A percentile compares a stretch with the other conserved stretches of the same genome.
phyloP scores from a whole-genome alignment of 64 coral and sea anemone species.

The Montipora efflorescens region DNA sequence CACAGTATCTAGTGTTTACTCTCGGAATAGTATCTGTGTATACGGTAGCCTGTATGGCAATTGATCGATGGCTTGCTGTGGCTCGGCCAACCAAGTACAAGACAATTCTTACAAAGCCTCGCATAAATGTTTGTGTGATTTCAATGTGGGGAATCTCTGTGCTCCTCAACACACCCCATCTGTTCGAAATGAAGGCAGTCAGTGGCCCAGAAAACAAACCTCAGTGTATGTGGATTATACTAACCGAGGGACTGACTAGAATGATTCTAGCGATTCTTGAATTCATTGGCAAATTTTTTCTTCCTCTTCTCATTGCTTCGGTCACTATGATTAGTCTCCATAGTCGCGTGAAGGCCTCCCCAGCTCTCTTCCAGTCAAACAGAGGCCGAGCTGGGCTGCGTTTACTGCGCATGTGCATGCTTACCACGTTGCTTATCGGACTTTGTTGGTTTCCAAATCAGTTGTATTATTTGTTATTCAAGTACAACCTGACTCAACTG shows the following conservation, averaged over 20 bases:
- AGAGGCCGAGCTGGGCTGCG: slow-evolving; percentile 78
- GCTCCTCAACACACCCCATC: slow-evolving; percentile 83
- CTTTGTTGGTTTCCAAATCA: slow-evolving; percentile 95
- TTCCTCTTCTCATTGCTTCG: slow-evolving; percentile 68
- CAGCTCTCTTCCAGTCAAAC: slow-evolving; percentile 89
- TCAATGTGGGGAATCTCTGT: slow-evolving; percentile 69
- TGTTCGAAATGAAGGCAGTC: slow-evolving; percentile 70
- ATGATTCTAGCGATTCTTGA: slow-evolving; percentile 71
- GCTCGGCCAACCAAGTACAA: slow-evolving; percentile 83
- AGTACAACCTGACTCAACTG: slow-evolving; percentile 75
- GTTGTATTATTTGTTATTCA: slow-evolving; percentile 89
- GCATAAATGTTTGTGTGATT: slow-evolving; percentile 59
- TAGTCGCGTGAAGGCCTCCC: slow-evolving; percentile 59
- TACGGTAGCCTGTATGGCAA: slow-evolving; percentile 79
- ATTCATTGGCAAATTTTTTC: slow-evolving; percentile 82
- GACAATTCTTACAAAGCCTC: slow-evolving; percentile 49
- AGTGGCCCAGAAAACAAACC: neutral
- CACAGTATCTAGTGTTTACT: slow-evolving; percentile 89
- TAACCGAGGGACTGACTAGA: slow-evolving; percentile 53
- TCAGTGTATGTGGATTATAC: slow-evolving; percentile 73
- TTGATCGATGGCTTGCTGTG: slow-evolving; percentile 88
- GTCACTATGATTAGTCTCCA: slow-evolving; percentile 72
- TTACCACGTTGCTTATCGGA: slow-evolving; percentile 71
- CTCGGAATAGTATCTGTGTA: slow-evolving; percentile 93
- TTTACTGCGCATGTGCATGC: slow-evolving; percentile 87